These are phyloP conservation scores for Pterostichus madidus DNA, from an alignment of 2,888 invertebrate genomes.

Conservation along the genomic window DNA sequence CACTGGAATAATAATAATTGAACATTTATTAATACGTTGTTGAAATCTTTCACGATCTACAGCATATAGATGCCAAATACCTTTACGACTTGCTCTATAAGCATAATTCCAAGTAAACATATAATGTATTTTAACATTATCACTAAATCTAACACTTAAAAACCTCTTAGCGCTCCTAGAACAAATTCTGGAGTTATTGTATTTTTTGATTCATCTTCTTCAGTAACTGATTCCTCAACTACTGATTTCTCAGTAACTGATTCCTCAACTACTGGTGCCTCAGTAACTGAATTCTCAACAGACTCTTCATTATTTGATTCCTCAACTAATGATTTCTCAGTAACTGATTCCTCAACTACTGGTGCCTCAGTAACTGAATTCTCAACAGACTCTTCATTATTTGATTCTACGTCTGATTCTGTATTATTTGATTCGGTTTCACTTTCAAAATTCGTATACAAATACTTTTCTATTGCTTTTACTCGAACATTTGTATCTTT, in stretches of 20 bases:
- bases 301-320: no score
- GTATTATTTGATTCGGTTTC: background rate
- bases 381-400: background rate
- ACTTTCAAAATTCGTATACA: slow-evolving; percentile 4
- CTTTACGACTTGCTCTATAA: slow-evolving; percentile 44
- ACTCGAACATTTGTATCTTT: background rate
- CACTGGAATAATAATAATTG: slow-evolving; percentile 23
- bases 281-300: no score
- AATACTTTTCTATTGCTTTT: background rate
- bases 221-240: background rate
- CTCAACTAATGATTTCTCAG: slow-evolving; percentile 4
- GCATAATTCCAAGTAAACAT: slow-evolving; percentile 39
- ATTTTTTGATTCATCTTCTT: slow-evolving; percentile 20
- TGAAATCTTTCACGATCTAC: slow-evolving; percentile 45
- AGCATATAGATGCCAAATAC: slow-evolving; percentile 34
- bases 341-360: slow-evolving; percentile 10
- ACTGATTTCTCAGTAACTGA: background rate
- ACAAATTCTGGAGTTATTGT: slow-evolving; percentile 22
- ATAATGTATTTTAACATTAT: slow-evolving; percentile 39
- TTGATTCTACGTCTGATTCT: background rate
- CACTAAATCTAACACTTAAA: slow-evolving; percentile 6
- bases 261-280: no score
- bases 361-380: slow-evolving; percentile 7
- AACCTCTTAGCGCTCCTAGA: background rate
- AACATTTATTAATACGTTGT: slow-evolving; percentile 26